Conservation (phyloP, 2,888 invertebrate species). For the Sericinus montela region DNA sequence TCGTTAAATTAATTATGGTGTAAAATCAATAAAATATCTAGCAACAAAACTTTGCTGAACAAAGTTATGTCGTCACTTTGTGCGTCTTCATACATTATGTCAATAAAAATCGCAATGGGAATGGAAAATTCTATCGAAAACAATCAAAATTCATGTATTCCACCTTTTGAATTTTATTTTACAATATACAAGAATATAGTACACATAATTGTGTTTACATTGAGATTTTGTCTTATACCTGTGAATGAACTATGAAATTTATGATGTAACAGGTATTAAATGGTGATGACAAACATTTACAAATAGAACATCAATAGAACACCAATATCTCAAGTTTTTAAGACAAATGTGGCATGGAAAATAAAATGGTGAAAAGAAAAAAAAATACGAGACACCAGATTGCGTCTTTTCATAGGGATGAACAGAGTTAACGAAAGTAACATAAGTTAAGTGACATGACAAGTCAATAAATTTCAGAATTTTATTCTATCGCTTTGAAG, state of each 20-base stretch:
- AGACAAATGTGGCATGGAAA: slow-evolving; percentile 32
- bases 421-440: not conserved
- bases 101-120: slow-evolving; percentile 26
- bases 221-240: slow-evolving; percentile 50
- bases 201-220: slow-evolving; percentile 43
- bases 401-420: not conserved
- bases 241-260: slow-evolving; percentile 1
- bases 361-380: not conserved
- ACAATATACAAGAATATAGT: slow-evolving; percentile 73
- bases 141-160: slow-evolving; percentile 29
- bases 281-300: slow-evolving; percentile 27
- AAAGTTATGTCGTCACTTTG: slow-evolving; percentile 38
- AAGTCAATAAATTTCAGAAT: no score
- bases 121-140: slow-evolving; percentile 25
- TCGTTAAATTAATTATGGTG: slow-evolving; percentile 35
- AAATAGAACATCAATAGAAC: slow-evolving; percentile 18
- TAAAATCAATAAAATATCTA: slow-evolving; percentile 41
- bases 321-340: slow-evolving; percentile 22
- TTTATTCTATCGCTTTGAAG: no score
- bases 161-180: slow-evolving; percentile 41
- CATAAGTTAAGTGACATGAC: no score
- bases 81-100: slow-evolving; percentile 45
- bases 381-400: not conserved
- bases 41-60: slow-evolving; percentile 31
- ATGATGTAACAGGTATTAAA: slow-evolving; percentile 31